Percentiles rank a stretch among this genome's conserved stretches.
These are phyloP conservation scores for Microctenopoma lineatum DNA, from an alignment of 2,797 vertebrate species.

Conservation along the genomic window DNA sequence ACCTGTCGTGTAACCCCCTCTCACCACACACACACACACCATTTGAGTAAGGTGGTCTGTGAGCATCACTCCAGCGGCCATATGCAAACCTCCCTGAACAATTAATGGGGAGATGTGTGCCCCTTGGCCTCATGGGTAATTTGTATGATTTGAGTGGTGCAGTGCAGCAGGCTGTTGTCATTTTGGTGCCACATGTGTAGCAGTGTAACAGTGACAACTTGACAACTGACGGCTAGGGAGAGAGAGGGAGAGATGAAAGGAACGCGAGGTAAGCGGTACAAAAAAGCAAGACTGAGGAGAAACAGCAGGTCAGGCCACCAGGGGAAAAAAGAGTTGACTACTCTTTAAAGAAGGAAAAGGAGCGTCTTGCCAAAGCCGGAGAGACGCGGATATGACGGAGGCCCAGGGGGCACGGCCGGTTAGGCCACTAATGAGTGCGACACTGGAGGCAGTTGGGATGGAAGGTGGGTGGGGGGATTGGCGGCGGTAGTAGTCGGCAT, in stretches of 20 bases:
- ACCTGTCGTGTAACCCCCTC: conserved; percentile 82
- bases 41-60: conserved; percentile 76
- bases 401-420: conserved; percentile 61
- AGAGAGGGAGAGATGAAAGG: conserved; percentile 25
- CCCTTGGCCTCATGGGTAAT: conserved; percentile 79
- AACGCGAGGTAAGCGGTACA: conserved; percentile 25
- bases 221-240: conserved; percentile 66
- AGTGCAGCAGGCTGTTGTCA: conserved; percentile 64
- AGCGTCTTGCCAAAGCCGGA: conserved; percentile 39
- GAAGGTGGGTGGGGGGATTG: conserved; percentile 73
- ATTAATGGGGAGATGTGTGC: conserved; percentile 81
- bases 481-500: conserved; percentile 85
- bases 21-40: conserved; percentile 51
- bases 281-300: conserved; percentile 29
- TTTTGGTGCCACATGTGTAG: conserved; percentile 64
- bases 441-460: conserved; percentile 57
- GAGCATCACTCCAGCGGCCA: conserved; percentile 81
- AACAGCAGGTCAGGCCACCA: conserved; percentile 25
- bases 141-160: conserved; percentile 69
- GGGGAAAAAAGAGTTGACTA: conserved; percentile 11
- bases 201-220: conserved; percentile 71
- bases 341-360: conserved; percentile 37
- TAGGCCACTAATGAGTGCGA: conserved; percentile 68
- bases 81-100: conserved; percentile 84
- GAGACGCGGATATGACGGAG: conserved; percentile 31